Evolutionary conservation across 1,140 invertebrate genomes (phyloP).

Genomic region (Drosophila mauritiana): DNA sequence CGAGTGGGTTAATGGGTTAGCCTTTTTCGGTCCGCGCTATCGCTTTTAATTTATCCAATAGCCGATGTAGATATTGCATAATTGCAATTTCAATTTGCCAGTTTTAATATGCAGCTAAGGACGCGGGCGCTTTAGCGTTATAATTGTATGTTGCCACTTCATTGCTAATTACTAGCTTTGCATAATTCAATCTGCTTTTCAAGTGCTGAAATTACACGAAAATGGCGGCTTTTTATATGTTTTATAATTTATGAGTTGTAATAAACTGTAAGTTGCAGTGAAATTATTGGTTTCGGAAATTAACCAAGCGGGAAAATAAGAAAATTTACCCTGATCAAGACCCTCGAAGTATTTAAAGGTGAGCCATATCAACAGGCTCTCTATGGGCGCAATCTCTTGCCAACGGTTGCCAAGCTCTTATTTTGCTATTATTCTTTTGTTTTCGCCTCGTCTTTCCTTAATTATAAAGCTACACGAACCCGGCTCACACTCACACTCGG

Average conservation of each 20-base stretch:
- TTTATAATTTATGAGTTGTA: no score
- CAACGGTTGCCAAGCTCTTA: constrained; percentile 63
- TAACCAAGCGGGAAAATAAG: no score
- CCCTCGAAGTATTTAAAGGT: constrained; percentile 31
- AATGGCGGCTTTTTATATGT: neutral
- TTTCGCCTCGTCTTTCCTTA: constrained; percentile 67
- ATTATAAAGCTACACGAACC: constrained; percentile 65
- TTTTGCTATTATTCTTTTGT: constrained; percentile 63
- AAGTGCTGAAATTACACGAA: constrained; percentile 1
- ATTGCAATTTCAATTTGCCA: constrained; percentile 44
- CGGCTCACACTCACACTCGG: constrained; percentile 16
- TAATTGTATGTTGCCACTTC: constrained; percentile 16
- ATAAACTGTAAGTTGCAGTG: no score
- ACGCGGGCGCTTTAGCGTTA: constrained; percentile 21
- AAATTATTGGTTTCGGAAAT: no score
- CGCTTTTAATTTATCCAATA: constrained; percentile 43
- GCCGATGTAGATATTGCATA: constrained; percentile 43
- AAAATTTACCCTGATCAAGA: neutral
- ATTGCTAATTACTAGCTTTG: constrained; percentile 21
- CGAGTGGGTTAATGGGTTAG: constrained; percentile 37
- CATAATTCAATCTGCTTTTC: constrained; percentile 3
- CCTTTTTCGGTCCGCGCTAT: constrained; percentile 27
- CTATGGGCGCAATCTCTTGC: constrained; percentile 43
- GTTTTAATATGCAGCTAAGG: constrained; percentile 31
- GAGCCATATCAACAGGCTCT: constrained; percentile 37